These are phyloP conservation scores for Latrodectus elegans DNA, from an alignment of 2,888 invertebrate genomes.

Conservation along the genomic window DNA sequence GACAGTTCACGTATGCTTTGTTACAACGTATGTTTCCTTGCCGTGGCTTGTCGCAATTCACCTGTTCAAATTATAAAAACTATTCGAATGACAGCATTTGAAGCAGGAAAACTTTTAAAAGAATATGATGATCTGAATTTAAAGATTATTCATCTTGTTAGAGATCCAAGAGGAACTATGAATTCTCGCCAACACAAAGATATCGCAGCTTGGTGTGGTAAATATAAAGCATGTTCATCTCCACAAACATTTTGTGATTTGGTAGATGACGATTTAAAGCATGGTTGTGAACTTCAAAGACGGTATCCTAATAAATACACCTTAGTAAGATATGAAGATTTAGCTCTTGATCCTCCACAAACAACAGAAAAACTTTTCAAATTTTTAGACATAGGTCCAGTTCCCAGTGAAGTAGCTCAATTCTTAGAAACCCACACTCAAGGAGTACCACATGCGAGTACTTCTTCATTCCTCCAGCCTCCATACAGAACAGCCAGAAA, in stretches of 20 bases:
- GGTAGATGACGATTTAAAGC: slow-evolving; percentile 70
- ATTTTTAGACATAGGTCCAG: slow-evolving; percentile 72
- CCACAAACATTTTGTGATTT: slow-evolving; percentile 71
- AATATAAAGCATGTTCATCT: slow-evolving; percentile 71
- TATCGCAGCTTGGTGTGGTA: slow-evolving; percentile 71
- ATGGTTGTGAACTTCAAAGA: slow-evolving; percentile 69
- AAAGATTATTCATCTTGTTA: slow-evolving; percentile 71
- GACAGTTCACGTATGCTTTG: slow-evolving; percentile 69
- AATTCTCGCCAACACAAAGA: slow-evolving; percentile 71
- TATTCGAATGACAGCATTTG: slow-evolving; percentile 71
- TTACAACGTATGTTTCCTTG: slow-evolving; percentile 71
- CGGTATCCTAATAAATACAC: slow-evolving; percentile 70
- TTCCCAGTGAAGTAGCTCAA: slow-evolving; percentile 61
- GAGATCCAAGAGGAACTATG: slow-evolving; percentile 73
- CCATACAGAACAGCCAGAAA: slow-evolving; percentile 65
- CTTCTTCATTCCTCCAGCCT: slow-evolving; percentile 61
- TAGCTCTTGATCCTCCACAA: slow-evolving; percentile 71
- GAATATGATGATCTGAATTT: slow-evolving; percentile 68
- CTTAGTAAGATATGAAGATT: slow-evolving; percentile 72
- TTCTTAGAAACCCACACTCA: slow-evolving; percentile 66
- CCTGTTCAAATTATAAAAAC: slow-evolving; percentile 72
- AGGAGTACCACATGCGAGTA: slow-evolving; percentile 44
- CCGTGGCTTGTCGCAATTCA: slow-evolving; percentile 71
- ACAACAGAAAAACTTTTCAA: slow-evolving; percentile 71
- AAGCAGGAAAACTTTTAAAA: slow-evolving; percentile 70